Percentiles rank a stretch among this genome's conserved stretches.
phyloP scores from a whole-genome alignment of 2,797 vertebrate genomes.

The Bovichtus diacanthus region DNA sequence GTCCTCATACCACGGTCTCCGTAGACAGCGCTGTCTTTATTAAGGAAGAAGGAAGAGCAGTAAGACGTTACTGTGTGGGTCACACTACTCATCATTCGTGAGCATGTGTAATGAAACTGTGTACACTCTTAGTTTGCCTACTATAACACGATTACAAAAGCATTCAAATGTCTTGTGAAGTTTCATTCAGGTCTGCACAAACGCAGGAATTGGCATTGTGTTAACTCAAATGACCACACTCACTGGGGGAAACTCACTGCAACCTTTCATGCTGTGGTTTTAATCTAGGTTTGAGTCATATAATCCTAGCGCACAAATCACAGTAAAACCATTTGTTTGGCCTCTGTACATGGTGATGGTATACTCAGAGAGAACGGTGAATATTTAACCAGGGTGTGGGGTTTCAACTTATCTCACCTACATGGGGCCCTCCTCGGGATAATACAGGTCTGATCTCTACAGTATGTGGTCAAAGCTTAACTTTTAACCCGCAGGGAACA shows the following conservation, averaged over 20 bases:
- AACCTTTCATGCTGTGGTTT: conserved; percentile 38
- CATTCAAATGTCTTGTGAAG: background rate
- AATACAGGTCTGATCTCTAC: conserved; percentile 24
- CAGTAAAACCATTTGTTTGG: conserved; percentile 63
- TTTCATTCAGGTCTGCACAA: conserved; percentile 26
- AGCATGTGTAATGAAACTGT: conserved; percentile 30
- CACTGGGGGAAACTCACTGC: conserved; percentile 14
- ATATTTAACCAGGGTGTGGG: conserved; percentile 78
- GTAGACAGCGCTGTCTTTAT: conserved; percentile 43
- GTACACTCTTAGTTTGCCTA: conserved; percentile 6
- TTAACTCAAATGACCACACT: conserved; percentile 27
- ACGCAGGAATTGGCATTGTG: conserved; percentile 18
- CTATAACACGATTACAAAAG: conserved; percentile 25
- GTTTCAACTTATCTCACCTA: conserved; percentile 66
- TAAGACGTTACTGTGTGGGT: conserved; percentile 16
- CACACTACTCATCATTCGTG: conserved; percentile 34
- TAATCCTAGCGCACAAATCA: conserved; percentile 68
- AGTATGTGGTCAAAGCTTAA: conserved; percentile 25
- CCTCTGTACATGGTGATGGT: conserved; percentile 47
- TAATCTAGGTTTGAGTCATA: conserved; percentile 47
- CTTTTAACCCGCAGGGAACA: conserved; percentile 22
- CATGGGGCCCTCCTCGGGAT: conserved; percentile 21
- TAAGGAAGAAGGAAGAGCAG: conserved; percentile 15
- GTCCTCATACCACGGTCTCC: conserved; percentile 38
- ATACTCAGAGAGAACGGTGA: conserved; percentile 57